Evolutionary conservation across 2,113 vertebrate species (phyloP), one percentile per base, ranked within the genome.

Genomic region (Ailuropoda melanoleuca): DNA sequence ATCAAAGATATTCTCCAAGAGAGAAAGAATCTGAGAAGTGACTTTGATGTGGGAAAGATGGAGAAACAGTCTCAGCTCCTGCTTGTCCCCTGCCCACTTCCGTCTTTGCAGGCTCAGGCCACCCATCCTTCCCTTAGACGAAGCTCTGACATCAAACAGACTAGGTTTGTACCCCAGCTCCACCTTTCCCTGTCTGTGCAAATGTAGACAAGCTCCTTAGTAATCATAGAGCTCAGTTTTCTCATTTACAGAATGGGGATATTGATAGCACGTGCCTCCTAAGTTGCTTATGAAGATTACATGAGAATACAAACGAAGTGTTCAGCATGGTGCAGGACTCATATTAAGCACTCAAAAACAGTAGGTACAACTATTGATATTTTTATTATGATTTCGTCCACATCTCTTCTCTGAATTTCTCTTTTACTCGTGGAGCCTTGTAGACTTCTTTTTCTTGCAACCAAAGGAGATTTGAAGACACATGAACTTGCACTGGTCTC

Each of bases 271-370:
- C 3, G 62, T 56, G 26, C 13, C 56, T 58, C 18, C 60, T 86
- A 72, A 81, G 74, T 88, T 93, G 23, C 21, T 58, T 82, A 43
- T 93, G 70, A 90, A n/a, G 5, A 93, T 56, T 88, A 87, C 87
- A 50, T 84, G 43, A 70, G 39, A 74, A 96, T 46, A 43, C 24
- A 77, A 95, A 24, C 53, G 68, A 90, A 91, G 24, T 91, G 26
- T n/a, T 83, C 80, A 81, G 18, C 48, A 89, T 3, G 80, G 11
- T 39, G 19, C 43, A 21, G 75, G 53, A 78, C n/a, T 72, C 55
- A 37, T 58, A 55, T 64, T 85, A 92, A 96, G n/a, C 17, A 78
- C 14, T 66, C 62, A 66, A 75, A 88, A 90, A 19, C 26, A 60
- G 37, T 95, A 80, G 34, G 58, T 89, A 23, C 8, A 43, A 10